Evolutionary conservation across 2,888 invertebrate species (phyloP), one percentile per base, ranked within the genome.

Genomic region (Punctoribates punctum): DNA sequence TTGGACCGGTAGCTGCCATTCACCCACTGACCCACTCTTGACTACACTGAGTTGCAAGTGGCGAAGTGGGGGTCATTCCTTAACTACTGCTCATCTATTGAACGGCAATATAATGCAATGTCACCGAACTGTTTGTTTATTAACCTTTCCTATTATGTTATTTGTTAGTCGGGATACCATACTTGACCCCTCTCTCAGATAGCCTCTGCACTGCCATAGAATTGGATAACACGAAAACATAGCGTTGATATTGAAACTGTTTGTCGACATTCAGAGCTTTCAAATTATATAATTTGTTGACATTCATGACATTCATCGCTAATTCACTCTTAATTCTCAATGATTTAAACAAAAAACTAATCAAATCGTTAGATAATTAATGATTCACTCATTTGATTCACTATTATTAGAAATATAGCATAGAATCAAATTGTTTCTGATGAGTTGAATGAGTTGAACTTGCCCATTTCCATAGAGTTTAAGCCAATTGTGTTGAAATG

Each of bases 1-100:
- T 11, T 23, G 57, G 23, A 57, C 25, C 11, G 20, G 57, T 57
- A 15, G 65, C 23, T 65, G 65, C 65, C 65, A 65, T 65, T 65
- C 65, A 65, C 65, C 65, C 65, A 65, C 65, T 65, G 65, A 65
- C 65, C 65, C 57, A 1, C 17, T 74, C 57, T 60, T 57, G 74
- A 42, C 51, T 54, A 25, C 6, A 29, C 5, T 1, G 5, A 9
- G 3, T 51, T 27, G 17, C 6, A 9, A 23, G 48, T 15, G 6
- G n/a, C 20, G 4, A n/a, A 20, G 9, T 48, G 11, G 34, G 46
- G 48, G 60, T 13, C n/a, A n/a, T 3, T 60, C 3, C 3, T 17
- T 3, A 3, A 60, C 60, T 20, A 34, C 4, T 34, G 34, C 34
- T 34, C 34, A 6, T 34, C 5, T 60, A 25, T 20, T 11, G 23